A percentile compares a stretch with the other conserved stretches of the same genome.
These are phyloP conservation scores for Oreochromis spilurus DNA, from an alignment of 2,113 vertebrate species.

Conservation along the genomic window DNA sequence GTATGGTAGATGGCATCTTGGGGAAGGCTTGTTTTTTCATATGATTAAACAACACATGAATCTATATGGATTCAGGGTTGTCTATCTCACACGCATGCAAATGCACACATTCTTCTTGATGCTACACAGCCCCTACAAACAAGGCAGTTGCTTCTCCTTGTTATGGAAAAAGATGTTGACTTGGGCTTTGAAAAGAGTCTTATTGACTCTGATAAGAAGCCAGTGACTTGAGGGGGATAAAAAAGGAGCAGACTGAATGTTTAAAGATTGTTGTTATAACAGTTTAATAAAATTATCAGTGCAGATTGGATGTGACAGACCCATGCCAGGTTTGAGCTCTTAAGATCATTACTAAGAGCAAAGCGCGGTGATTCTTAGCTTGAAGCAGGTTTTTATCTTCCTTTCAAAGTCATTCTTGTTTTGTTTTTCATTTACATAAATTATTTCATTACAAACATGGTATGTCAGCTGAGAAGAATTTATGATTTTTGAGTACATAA, in stretches of 20 bases:
- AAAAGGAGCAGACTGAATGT: not conserved
- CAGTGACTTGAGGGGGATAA: not conserved
- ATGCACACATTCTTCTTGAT: not conserved
- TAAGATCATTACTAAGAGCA: not conserved
- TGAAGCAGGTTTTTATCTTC: not conserved
- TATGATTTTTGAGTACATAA: not conserved
- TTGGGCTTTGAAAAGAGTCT: slow-evolving; percentile 20
- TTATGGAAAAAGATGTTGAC: slow-evolving; percentile 8
- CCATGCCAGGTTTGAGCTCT: not conserved
- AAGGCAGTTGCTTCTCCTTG: not conserved
- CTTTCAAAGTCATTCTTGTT: not conserved
- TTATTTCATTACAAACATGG: not conserved
- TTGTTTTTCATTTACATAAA: not conserved
- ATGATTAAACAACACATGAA: slow-evolving; percentile 46
- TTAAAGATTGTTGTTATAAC: not conserved
- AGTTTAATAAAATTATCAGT: not conserved
- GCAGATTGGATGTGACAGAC: not conserved
- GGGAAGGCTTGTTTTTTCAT: slow-evolving; percentile 30
- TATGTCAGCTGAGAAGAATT: not conserved
- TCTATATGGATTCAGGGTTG: slow-evolving; percentile 1
- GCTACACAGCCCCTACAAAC: not conserved
- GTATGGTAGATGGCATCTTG: slow-evolving; percentile 13
- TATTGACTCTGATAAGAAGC: slow-evolving; percentile 9
- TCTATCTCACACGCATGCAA: not conserved
- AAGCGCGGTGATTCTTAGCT: not conserved